Base-by-base conservation (phyloP, 2,113 vertebrate species). In the Microcebus murinus region DNA sequence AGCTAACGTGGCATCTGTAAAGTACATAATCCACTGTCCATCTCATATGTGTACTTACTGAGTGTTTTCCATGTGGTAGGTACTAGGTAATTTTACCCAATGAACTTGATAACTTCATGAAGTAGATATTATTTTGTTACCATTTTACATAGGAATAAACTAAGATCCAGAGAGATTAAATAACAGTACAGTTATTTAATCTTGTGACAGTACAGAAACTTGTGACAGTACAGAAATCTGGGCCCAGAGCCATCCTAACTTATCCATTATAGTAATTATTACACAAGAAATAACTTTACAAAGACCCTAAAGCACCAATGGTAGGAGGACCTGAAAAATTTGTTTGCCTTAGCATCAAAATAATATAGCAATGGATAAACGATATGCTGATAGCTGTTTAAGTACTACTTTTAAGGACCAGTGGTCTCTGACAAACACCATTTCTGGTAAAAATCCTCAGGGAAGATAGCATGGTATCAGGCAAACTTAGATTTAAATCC, bases 61-160 rank as follows among this genome's bases (percentile, higher is more conserved):
- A n/a, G 25, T 2, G 11, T 25, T 36, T 4, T 39, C 80, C 29
- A 2, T 0, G 31, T 15, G 10, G 42, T 2, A 57, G 29, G 27
- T 6, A 6, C 45, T 39, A 21, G 2, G 17, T 18, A 42, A 21
- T 11, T 57, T 61, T 27, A 86, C 3, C 73, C 7, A 48, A 23
- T 0, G 27, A 5, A 21, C 6, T 6, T 3, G 15, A 17, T 23
- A 36, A 36, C 23, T 45, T 50, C 63, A 15, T 0, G 8, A 50
- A 50, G 29, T 25, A 45, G 17, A 8, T 14, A 21, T 4, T 4
- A 8, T 17, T 23, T 17, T 23, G 39, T 13, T 52, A 36, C 17
- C 50, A 57, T 36, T 85, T 67, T 70, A 73, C 1, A 6, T 25
- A 61, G 36, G 9, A 65, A 71, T 21, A 29, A 91, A 74, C 83